phyloP scores from a whole-genome alignment of 2,113 vertebrate species.

The Petaurus breviceps region DNA sequence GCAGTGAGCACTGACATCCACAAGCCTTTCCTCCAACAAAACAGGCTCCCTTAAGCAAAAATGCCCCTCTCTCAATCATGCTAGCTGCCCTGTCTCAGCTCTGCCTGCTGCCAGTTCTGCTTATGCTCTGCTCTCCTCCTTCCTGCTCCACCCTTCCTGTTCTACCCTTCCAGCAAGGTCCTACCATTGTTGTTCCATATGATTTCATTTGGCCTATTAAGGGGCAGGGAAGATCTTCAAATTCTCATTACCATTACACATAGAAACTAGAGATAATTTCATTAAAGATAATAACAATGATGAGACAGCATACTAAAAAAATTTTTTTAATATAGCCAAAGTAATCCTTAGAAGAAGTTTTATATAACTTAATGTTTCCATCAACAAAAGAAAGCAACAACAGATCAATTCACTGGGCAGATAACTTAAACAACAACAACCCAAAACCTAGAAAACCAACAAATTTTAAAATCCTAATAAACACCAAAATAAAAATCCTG shows the following conservation, averaged over 20 bases:
- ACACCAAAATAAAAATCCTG: background rate
- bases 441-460: background rate
- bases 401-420: background rate
- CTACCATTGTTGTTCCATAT: too few relatives aligned
- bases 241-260: background rate
- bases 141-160: too few relatives aligned
- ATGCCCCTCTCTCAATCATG: too few relatives aligned
- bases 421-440: background rate
- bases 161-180: too few relatives aligned
- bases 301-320: background rate
- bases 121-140: too few relatives aligned
- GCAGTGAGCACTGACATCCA: too few relatives aligned
- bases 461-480: background rate
- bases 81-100: too few relatives aligned
- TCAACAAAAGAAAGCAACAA: background rate
- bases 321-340: background rate
- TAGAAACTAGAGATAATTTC: background rate
- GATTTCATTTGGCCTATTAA: too few relatives aligned
- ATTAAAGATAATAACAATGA: background rate
- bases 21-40: too few relatives aligned
- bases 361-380: background rate
- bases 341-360: background rate
- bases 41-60: too few relatives aligned
- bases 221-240: too few relatives aligned
- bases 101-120: too few relatives aligned